phyloP scores from a whole-genome alignment of 1,140 invertebrate species.

The Drosophila subpulchrella region DNA sequence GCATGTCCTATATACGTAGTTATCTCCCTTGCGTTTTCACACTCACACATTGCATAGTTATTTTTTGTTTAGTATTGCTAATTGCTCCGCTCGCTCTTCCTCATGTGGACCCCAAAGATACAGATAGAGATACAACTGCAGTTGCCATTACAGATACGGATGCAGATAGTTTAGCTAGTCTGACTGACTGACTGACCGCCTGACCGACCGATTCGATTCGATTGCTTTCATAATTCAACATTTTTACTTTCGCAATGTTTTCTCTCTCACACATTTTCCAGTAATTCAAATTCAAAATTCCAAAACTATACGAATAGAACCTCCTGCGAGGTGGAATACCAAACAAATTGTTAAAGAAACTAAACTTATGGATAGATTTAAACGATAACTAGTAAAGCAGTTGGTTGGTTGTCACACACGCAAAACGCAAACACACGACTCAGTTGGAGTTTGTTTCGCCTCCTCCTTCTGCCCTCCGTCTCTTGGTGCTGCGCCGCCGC shows the following conservation, averaged over 20 bases:
- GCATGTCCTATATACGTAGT: slow-evolving; percentile 8
- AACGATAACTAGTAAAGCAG: slow-evolving; percentile 68
- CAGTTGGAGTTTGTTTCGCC: slow-evolving; percentile 57
- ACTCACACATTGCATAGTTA: slow-evolving; percentile 30
- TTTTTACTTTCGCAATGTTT: slow-evolving; percentile 18
- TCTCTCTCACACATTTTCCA: slow-evolving; percentile 27
- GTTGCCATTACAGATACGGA: not conserved
- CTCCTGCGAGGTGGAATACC: slow-evolving; percentile 8
- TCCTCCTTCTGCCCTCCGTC: slow-evolving; percentile 55
- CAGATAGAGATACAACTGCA: slow-evolving; percentile 1
- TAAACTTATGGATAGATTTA: slow-evolving; percentile 43
- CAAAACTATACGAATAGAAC: slow-evolving; percentile 23
- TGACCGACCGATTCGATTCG: not conserved
- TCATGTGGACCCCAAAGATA: slow-evolving; percentile 21
- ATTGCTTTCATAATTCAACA: slow-evolving; percentile 14
- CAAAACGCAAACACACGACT: no score
- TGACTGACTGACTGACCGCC: not conserved
- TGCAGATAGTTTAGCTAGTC: not conserved
- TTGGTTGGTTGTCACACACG: slow-evolving; percentile 19
- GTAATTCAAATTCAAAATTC: slow-evolving; percentile 7
- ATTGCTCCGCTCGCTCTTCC: slow-evolving; percentile 6
- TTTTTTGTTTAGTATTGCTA: slow-evolving; percentile 31
- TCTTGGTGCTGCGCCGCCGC: not conserved
- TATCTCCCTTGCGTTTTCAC: slow-evolving; percentile 15
- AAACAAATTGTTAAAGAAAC: slow-evolving; percentile 7